Base-by-base conservation (phyloP, 2,888 invertebrate species). In the Drosophila colorata region DNA sequence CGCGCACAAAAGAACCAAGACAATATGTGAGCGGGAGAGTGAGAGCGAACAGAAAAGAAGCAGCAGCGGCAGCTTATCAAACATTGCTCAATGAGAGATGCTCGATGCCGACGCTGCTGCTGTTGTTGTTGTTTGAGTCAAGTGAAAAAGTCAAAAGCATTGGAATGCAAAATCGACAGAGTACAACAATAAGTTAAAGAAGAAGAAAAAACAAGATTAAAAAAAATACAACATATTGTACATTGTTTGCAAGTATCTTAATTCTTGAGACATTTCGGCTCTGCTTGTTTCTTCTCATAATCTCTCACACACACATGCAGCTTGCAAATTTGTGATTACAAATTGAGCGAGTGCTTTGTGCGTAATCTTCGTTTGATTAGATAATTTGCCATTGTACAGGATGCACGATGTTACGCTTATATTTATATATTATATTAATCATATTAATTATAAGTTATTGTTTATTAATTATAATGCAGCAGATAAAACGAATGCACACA, bases 361-460 rank as follows among this genome's bases (percentile, higher is more conserved):
- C 55, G 55, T 66, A 61, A 75, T 66, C 65, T 61, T 23, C 28
- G 4, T 16, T 59, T 67, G 74, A 75, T 75, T 75, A 75, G 73
- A 77, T 75, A 75, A 77, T 75, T 72, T 61, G 44, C n/a, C n/a
- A n/a, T n/a, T 18, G 51, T 9, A 49, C 71, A 74, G 76, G 71
- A 76, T 28, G 55, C 49, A 65, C 16, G 35, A 38, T 56, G 35
- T 44, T 63, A 59, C 44, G 25, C 25, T 47, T 31, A 38, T 25
- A 41, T 52, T 14, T 40, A 23, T 23, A 37, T 41, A 31, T 46
- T 16, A 56, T 18, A 47, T 35, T 60, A 57, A 74, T 65, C 35
- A 60, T 55, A 55, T 57, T 66, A 70, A 58, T 70, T 61, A 55
- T 16, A 46, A 58, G 31, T 51, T 55, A 58, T 44, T 73, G 53